Percentiles rank a stretch among this genome's conserved stretches.
Conservation (phyloP, 2,888 invertebrate genomes). For the Drosophila stalkeri region DNA sequence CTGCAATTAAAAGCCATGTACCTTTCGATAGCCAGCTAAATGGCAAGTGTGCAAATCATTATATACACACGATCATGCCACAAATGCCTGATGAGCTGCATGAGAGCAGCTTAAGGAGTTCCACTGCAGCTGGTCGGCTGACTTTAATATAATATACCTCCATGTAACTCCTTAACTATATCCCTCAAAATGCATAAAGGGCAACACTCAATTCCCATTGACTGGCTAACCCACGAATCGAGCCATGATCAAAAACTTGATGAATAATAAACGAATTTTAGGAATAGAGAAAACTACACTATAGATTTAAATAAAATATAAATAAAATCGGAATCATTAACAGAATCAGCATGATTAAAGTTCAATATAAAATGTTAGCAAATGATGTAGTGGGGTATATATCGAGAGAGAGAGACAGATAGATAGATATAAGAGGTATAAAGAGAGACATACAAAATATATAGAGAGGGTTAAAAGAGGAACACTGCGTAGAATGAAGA, state of each 20-base stretch:
- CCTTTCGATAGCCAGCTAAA: constrained; percentile 54
- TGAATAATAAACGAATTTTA: no score
- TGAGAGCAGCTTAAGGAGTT: background rate
- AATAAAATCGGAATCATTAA: background rate
- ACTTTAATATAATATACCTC: background rate
- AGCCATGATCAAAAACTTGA: background rate
- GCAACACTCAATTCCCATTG: background rate
- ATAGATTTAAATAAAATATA: background rate
- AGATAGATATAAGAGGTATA: background rate
- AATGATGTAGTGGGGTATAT: background rate
- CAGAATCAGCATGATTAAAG: background rate
- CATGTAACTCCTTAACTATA: background rate
- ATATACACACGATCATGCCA: constrained; percentile 47
- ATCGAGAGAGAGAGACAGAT: background rate
- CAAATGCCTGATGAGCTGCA: constrained; percentile 37
- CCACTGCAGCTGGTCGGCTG: background rate
- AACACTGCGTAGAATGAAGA: no score
- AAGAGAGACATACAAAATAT: background rate
- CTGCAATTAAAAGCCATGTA: constrained; percentile 74
- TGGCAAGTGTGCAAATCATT: constrained; percentile 62
- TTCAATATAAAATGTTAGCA: background rate
- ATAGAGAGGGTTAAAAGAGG: background rate
- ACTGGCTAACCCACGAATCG: no score
- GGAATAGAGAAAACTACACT: background rate
- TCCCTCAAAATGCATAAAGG: background rate